These are phyloP conservation scores for Mungos mungo DNA, from an alignment of 2,113 vertebrate genomes.

Conservation along the genomic window DNA sequence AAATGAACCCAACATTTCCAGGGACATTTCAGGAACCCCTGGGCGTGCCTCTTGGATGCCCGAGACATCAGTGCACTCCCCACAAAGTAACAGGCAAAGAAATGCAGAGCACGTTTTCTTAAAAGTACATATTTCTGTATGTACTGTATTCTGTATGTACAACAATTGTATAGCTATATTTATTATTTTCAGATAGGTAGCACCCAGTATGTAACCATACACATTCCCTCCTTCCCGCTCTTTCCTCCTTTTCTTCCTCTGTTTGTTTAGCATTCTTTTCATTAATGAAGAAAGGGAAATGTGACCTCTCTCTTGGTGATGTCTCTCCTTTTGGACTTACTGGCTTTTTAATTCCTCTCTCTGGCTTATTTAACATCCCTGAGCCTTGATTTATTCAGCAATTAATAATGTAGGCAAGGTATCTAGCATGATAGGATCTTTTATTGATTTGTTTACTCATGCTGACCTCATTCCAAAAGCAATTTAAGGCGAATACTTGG, in stretches of 20 bases:
- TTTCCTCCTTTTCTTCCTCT: neutral
- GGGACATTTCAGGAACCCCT: neutral
- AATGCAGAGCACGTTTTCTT: neutral
- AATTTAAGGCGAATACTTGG: neutral
- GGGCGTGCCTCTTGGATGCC: neutral
- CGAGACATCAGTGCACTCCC: neutral
- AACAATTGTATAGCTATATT: neutral
- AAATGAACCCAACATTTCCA: neutral
- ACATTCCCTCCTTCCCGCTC: neutral
- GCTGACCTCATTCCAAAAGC: neutral
- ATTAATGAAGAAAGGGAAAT: constrained; percentile 27
- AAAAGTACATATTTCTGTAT: neutral
- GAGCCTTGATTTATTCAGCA: neutral
- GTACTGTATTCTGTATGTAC: too few relatives aligned
- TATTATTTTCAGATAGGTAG: neutral
- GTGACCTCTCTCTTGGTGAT: neutral
- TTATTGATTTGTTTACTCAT: neutral
- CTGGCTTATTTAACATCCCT: neutral
- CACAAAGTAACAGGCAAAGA: neutral
- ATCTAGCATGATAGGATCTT: neutral
- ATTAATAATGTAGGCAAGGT: neutral
- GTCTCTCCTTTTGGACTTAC: neutral
- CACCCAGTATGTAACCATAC: neutral
- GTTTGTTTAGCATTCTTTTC: neutral
- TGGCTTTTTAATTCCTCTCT: neutral